Evolutionary conservation across 2,113 vertebrate species (phyloP), one percentile per base, ranked within the genome.

Genomic region (Paraplagusia blochii): DNA sequence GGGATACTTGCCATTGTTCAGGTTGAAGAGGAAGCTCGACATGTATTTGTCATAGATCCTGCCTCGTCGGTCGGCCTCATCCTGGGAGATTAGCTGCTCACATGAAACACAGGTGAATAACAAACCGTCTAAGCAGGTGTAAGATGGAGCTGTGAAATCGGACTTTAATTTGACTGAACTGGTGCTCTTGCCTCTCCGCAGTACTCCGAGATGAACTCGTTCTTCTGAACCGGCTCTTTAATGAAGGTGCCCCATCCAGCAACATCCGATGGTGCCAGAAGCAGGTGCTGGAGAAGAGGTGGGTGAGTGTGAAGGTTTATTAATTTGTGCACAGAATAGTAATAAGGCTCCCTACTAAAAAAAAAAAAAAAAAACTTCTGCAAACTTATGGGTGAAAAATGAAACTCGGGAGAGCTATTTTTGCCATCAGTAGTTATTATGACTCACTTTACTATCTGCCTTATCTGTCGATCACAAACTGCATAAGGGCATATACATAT

Each of bases 11-110:
- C 97, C 97, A 0, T 98, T 99, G 85, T 99, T 99, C 68, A 99
- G 91, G 81, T 99, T 99, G 92, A 99, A 99, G 77, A 99, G 95
- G 83, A 99, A 99, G 85, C 96, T 99, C 73, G 96, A 99, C 97
- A 99, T 98, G 81, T 98, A 98, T 77, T 97, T 99, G 87, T 99
- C 97, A 7, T 99, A 99, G 80, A 99, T 97, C 75, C 97, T 93
- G 47, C 97, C 97, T 13, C 97, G 93, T 3, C 97, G 88, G 85
- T 99, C 97, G 0, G 97, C 97, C 77, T 99, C 97, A 1, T 99
- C 96, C 71, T 99, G 97, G 2, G 97, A 98, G 80, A 99, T 99
- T 34, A 98, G 92, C 97, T 98, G 79, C 34, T 77, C 45, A 73
- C 46, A 63, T 54, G 77, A 49, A 17, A 60, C 18, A 35, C 33